A percentile compares a stretch with the other conserved stretches of the same genome.
phyloP scores from a whole-genome alignment of 2,888 invertebrate genomes.

The Nysson spinosus region DNA sequence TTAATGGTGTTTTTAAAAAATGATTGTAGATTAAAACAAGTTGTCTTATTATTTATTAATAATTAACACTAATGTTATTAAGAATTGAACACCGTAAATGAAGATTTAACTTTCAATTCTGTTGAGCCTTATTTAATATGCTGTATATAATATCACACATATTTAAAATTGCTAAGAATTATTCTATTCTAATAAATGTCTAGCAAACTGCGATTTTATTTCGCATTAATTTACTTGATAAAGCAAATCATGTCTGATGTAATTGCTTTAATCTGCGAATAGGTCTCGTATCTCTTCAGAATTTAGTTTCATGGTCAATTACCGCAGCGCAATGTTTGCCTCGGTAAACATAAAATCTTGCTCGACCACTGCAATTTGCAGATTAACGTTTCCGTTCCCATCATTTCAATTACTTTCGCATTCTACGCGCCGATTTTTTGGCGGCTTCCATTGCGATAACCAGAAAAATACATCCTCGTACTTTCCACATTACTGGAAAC shows the following conservation, averaged over 20 bases:
- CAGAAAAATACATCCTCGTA: not conserved
- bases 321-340: constrained; percentile 7
- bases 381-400: constrained; percentile 7
- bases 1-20: too few relatives aligned
- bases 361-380: constrained; percentile 10
- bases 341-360: not conserved
- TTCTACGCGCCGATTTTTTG: constrained; percentile 1
- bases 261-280: not conserved
- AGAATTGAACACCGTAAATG: too few relatives aligned
- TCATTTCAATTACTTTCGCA: constrained; percentile 29
- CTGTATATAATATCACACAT: too few relatives aligned
- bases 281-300: constrained; percentile 23
- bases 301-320: constrained; percentile 8
- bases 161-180: too few relatives aligned
- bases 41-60: too few relatives aligned
- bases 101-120: too few relatives aligned
- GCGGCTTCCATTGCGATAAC: not conserved
- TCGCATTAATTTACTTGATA: not conserved
- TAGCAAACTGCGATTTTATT: too few relatives aligned
- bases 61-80: too few relatives aligned
- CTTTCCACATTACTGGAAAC: too few relatives aligned
- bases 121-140: too few relatives aligned
- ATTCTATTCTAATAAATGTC: too few relatives aligned
- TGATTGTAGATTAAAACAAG: too few relatives aligned
- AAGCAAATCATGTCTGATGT: not conserved